phyloP scores from a whole-genome alignment of 2,888 invertebrate species.

The Nectonema munidae region DNA sequence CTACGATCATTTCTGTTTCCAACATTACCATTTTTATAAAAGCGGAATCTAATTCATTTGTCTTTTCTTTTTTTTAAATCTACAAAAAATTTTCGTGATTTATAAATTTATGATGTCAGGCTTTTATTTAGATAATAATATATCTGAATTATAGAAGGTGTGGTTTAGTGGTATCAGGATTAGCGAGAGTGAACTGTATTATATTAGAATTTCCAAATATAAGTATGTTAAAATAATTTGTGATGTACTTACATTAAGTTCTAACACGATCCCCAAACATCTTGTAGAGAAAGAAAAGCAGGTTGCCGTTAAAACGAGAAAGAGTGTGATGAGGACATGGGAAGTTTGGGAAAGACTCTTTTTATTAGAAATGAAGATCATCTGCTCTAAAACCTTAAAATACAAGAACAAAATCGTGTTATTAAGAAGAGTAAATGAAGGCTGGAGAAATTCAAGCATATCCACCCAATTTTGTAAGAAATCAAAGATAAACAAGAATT shows the following conservation, averaged over 20 bases:
- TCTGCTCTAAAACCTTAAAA: constrained; percentile 24
- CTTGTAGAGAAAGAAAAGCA: constrained; percentile 45
- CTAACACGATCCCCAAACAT: constrained; percentile 45
- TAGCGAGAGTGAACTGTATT: too few relatives aligned
- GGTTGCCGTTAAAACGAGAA: constrained; percentile 36
- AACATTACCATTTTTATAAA: too few relatives aligned
- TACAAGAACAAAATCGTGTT: background rate
- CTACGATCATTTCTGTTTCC: too few relatives aligned
- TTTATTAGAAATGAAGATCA: constrained; percentile 22
- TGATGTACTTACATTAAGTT: constrained; percentile 35
- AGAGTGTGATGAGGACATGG: constrained; percentile 31
- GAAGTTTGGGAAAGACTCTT: constrained; percentile 26
- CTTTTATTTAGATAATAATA: too few relatives aligned
- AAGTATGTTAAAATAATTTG: constrained; percentile 1
- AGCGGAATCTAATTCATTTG: too few relatives aligned
- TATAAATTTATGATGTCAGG: too few relatives aligned
- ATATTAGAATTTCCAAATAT: too few relatives aligned
- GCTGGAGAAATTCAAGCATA: background rate
- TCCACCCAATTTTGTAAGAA: background rate
- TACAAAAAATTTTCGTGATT: too few relatives aligned
- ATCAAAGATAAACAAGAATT: too few relatives aligned
- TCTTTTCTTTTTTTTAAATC: too few relatives aligned
- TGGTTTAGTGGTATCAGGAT: too few relatives aligned
- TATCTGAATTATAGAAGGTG: too few relatives aligned
- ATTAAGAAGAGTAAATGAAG: background rate